Conservation (phyloP, 2,888 invertebrate genomes). For the Eristalis tenax region DNA sequence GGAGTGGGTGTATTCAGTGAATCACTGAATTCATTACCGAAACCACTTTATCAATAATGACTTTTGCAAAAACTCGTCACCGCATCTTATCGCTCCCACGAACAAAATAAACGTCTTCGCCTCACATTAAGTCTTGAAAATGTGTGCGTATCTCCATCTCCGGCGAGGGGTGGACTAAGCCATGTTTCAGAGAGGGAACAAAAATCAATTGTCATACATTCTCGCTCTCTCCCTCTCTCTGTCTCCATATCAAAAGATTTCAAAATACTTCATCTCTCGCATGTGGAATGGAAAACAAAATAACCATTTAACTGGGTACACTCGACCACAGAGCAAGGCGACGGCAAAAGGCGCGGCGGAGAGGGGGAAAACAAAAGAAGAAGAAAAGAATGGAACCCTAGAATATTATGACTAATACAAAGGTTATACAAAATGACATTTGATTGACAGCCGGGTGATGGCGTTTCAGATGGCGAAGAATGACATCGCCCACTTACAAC, state of each 20-base stretch:
- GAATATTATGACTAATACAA: slow-evolving; percentile 22
- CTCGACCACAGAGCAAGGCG: background rate
- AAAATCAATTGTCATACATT: background rate
- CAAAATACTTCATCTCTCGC: background rate
- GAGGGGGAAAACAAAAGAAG: background rate
- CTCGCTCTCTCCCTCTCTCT: background rate
- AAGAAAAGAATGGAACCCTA: slow-evolving; percentile 6
- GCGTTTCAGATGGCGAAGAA: slow-evolving; percentile 13
- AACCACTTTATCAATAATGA: slow-evolving; percentile 9
- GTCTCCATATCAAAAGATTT: slow-evolving; percentile 26
- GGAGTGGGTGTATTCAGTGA: background rate
- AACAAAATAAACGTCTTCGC: background rate
- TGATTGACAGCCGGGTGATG: slow-evolving; percentile 33
- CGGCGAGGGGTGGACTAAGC: background rate
- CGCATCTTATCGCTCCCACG: background rate
- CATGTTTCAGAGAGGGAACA: background rate
- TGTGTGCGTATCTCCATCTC: background rate
- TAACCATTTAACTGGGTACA: background rate
- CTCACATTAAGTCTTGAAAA: background rate
- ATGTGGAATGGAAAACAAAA: background rate
- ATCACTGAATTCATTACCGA: background rate
- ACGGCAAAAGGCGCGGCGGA: background rate
- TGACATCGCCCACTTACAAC: slow-evolving; percentile 17
- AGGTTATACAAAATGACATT: slow-evolving; percentile 30
- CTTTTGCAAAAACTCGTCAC: slow-evolving; percentile 10